Conservation (phyloP, 2,113 vertebrate genomes). For the Sinosuthora webbiana region DNA sequence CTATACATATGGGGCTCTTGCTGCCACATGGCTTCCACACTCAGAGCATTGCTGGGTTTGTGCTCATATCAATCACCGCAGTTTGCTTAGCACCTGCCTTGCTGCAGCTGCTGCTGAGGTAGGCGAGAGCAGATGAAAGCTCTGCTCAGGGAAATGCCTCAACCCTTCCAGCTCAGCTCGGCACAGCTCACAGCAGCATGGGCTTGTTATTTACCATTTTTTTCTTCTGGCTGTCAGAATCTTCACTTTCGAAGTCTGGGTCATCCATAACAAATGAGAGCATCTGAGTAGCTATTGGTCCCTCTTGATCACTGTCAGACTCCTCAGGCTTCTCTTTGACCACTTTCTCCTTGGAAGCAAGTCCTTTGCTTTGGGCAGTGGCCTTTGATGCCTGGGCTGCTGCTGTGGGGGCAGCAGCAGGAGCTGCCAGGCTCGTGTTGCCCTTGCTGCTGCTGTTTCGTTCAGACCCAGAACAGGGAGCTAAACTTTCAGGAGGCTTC, state of each 20-base stretch:
- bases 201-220: constrained; percentile 63
- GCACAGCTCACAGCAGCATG: neutral
- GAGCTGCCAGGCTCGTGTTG: neutral
- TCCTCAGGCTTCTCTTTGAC: constrained; percentile 66
- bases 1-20: neutral
- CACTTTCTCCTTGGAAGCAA: constrained; percentile 43
- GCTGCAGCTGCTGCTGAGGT: neutral
- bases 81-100: neutral
- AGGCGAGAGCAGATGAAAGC: neutral
- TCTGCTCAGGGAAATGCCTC: neutral
- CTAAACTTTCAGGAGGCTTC: constrained; percentile 7
- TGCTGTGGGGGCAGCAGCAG: neutral
- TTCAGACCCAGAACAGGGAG: constrained; percentile 12
- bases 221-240: constrained; percentile 75
- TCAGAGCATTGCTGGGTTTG: neutral
- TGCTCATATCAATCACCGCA: neutral
- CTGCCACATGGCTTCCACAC: neutral
- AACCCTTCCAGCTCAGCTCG: neutral
- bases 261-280: constrained; percentile 97
- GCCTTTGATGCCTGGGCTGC: constrained; percentile 1
- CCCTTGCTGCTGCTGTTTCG: neutral
- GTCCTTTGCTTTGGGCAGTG: neutral
- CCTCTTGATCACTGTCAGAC: constrained; percentile 87
- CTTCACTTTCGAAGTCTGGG: constrained; percentile 93
- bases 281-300: constrained; percentile 89